Evolutionary conservation across 1,140 invertebrate species (phyloP).

Genomic region (Drosophila truncata): DNA sequence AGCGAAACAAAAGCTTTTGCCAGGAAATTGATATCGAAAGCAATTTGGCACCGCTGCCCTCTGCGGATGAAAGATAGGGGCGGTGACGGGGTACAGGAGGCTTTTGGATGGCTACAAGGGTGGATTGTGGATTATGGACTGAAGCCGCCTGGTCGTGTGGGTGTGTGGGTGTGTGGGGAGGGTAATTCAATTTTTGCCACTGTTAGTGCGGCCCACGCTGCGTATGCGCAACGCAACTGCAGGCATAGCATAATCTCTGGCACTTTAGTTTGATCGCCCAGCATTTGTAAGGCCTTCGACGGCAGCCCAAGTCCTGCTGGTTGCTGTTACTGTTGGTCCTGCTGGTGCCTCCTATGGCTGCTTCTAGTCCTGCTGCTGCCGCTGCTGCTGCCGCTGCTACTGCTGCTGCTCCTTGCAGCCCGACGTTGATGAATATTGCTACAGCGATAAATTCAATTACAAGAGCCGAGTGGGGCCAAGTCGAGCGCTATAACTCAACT

Average conservation of each 20-base stretch:
- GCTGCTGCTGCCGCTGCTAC: background rate
- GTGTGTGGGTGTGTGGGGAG: background rate
- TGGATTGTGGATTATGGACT: conserved; percentile 14
- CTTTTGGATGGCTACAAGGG: conserved; percentile 5
- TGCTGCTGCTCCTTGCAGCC: conserved; percentile 4
- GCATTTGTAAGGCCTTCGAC: conserved; percentile 59
- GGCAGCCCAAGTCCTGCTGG: conserved; percentile 11
- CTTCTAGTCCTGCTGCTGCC: conserved; percentile 1
- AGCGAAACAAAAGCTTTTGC: conserved; percentile 67
- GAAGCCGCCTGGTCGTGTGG: conserved; percentile 9
- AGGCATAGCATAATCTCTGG: conserved; percentile 61
- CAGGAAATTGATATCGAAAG: conserved; percentile 81
- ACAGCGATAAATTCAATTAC: conserved; percentile 79
- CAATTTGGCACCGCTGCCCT: conserved; percentile 68
- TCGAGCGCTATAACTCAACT: conserved; percentile 69
- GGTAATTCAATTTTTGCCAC: conserved; percentile 48
- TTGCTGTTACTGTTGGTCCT: conserved; percentile 7
- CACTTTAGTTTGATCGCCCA: conserved; percentile 59
- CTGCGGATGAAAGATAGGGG: conserved; percentile 43
- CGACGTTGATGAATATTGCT: conserved; percentile 79
- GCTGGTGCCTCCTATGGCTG: background rate
- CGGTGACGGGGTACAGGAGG: background rate
- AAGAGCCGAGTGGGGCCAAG: conserved; percentile 52
- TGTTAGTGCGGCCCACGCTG: conserved; percentile 41
- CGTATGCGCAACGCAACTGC: conserved; percentile 79